A percentile compares a stretch with the other conserved stretches of the same genome.
phyloP scores from a whole-genome alignment of 2,113 vertebrate species.

The Peromyscus maniculatus region DNA sequence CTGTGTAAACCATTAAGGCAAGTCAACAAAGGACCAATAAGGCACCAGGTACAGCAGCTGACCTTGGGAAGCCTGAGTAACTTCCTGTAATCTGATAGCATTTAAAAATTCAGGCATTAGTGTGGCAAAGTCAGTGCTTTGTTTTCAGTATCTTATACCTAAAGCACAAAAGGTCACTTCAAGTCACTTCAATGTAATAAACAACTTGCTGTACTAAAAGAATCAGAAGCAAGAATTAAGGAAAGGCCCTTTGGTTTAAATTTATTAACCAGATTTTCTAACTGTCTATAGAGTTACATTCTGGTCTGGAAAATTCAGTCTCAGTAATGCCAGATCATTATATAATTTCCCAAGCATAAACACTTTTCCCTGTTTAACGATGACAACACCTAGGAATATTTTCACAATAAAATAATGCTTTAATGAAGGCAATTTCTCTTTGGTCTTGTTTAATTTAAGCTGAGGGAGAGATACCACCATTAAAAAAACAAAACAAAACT shows the following conservation, averaged over 20 bases:
- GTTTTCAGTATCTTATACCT: slow-evolving; percentile 62
- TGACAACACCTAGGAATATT: slow-evolving; percentile 37
- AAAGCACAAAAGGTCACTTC: slow-evolving; percentile 68
- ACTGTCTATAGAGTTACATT: slow-evolving; percentile 14
- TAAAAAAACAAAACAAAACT: not conserved
- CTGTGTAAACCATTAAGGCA: slow-evolving; percentile 65
- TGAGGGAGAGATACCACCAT: slow-evolving; percentile 24
- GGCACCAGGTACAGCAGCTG: slow-evolving; percentile 40
- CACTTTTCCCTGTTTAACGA: not conserved
- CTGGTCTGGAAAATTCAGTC: not conserved
- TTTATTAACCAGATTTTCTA: slow-evolving; percentile 34
- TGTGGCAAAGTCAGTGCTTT: slow-evolving; percentile 67
- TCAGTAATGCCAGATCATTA: not conserved
- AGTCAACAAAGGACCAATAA: slow-evolving; percentile 73
- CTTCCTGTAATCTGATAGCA: slow-evolving; percentile 56
- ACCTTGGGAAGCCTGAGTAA: not conserved
- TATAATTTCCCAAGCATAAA: slow-evolving; percentile 24
- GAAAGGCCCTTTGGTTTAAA: slow-evolving; percentile 73
- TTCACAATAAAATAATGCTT: slow-evolving; percentile 29
- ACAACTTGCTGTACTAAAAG: slow-evolving; percentile 24
- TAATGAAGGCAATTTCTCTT: slow-evolving; percentile 61
- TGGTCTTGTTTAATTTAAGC: slow-evolving; percentile 27
- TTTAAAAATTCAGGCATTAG: slow-evolving; percentile 10
- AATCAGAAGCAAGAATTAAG: slow-evolving; percentile 51
- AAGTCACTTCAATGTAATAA: slow-evolving; percentile 77